phyloP scores from a whole-genome alignment of 1,140 invertebrate species.

The Platorchestia sp. region DNA sequence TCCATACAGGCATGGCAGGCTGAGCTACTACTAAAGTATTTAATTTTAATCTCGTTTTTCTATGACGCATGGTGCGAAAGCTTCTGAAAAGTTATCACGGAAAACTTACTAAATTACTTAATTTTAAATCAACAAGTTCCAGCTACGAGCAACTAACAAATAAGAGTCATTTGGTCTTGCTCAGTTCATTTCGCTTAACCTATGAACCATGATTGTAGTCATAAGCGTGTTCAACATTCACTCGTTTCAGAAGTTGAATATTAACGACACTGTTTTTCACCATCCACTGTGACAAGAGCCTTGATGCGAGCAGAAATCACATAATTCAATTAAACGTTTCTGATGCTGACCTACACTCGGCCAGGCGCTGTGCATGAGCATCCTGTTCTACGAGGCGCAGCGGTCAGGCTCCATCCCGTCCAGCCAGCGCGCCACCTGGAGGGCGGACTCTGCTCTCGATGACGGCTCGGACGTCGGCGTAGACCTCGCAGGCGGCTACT shows the following conservation, averaged over 20 bases:
- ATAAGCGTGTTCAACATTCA: not conserved
- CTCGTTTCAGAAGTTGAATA: not conserved
- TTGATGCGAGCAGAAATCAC: not conserved
- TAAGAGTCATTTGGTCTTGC: not conserved
- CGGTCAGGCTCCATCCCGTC: slow-evolving; percentile 76
- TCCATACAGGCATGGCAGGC: not conserved
- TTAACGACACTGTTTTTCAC: not conserved
- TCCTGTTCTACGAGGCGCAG: slow-evolving; percentile 79
- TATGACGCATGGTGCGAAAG: not conserved
- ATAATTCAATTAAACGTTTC: not conserved
- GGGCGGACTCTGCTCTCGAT: slow-evolving; percentile 76
- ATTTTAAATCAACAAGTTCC: not conserved
- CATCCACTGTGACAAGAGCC: not conserved
- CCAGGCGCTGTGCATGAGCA: slow-evolving; percentile 69
- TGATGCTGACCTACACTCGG: not conserved
- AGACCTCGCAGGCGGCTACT: slow-evolving; percentile 79
- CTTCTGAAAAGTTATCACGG: not conserved
- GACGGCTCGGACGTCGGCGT: slow-evolving; percentile 75
- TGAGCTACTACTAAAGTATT: not conserved
- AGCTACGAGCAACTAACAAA: not conserved
- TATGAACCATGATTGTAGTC: not conserved
- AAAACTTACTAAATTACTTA: not conserved
- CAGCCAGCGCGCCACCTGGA: slow-evolving; percentile 76
- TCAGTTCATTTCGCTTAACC: not conserved
- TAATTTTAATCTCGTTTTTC: not conserved